Evolutionary conservation across 2,888 invertebrate species (phyloP).

Genomic region (Campoletis raptor): DNA sequence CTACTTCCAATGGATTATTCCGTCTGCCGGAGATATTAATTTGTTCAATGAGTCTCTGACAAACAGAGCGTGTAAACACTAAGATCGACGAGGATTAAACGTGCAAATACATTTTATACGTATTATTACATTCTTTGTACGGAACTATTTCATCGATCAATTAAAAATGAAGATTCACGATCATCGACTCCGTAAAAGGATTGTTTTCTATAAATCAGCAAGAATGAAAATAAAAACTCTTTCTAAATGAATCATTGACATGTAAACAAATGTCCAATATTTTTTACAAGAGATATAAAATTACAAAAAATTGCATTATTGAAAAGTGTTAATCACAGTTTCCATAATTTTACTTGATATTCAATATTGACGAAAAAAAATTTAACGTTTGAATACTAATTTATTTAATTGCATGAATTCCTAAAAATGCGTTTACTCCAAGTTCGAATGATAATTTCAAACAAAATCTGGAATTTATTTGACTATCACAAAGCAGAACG

Average conservation of each 20-base stretch:
- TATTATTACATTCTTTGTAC: background rate
- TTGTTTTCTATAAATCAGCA: background rate
- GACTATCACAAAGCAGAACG: background rate
- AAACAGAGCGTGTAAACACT: slow-evolving; percentile 29
- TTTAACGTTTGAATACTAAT: too few relatives aligned
- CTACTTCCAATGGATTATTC: slow-evolving; percentile 32
- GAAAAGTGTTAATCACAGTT: background rate
- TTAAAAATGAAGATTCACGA: slow-evolving; percentile 33
- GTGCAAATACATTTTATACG: slow-evolving; percentile 4
- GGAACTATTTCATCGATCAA: slow-evolving; percentile 54
- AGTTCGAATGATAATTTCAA: background rate
- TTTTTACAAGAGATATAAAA: background rate
- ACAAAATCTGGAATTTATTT: background rate
- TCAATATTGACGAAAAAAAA: background rate
- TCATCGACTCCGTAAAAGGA: slow-evolving; percentile 12
- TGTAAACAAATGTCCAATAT: background rate
- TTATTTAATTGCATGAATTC: background rate
- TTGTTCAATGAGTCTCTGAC: slow-evolving; percentile 49
- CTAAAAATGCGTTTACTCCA: background rate
- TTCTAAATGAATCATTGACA: background rate
- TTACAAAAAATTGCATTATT: background rate
- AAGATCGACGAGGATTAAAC: slow-evolving; percentile 16
- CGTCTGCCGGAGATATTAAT: slow-evolving; percentile 41
- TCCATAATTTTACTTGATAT: background rate
- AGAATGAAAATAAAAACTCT: background rate